A percentile compares a stretch with the other conserved stretches of the same genome.
Evolutionary conservation across 2,888 invertebrate genomes (phyloP).

Genomic region (Podotricha telesiphe): DNA sequence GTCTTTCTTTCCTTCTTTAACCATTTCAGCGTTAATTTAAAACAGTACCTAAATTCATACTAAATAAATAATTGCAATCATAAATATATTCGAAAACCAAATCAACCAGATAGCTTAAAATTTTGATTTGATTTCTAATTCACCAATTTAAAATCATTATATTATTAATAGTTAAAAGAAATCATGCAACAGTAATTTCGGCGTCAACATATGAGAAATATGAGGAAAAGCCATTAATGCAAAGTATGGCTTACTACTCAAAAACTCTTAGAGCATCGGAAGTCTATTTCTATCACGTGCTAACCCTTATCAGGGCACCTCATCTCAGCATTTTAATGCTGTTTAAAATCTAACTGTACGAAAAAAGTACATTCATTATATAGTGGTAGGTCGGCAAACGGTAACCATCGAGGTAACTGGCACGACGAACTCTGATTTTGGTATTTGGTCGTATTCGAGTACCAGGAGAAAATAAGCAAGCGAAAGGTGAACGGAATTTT

Average conservation of each 20-base stretch:
- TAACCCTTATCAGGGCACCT: slow-evolving; percentile 64
- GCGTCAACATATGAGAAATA: not conserved
- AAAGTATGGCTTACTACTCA: not conserved
- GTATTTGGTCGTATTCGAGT: slow-evolving; percentile 59
- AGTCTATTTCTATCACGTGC: slow-evolving; percentile 26
- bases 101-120: too few relatives aligned
- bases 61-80: too few relatives aligned
- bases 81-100: too few relatives aligned
- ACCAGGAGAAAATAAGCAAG: slow-evolving; percentile 75
- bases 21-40: not conserved
- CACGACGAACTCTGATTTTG: slow-evolving; percentile 64
- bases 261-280: slow-evolving; percentile 15
- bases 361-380: slow-evolving; percentile 72
- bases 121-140: too few relatives aligned
- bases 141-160: too few relatives aligned
- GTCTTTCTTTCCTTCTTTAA: not conserved
- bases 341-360: slow-evolving; percentile 76
- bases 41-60: not conserved
- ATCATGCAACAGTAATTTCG: not conserved
- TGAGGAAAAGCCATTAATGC: slow-evolving; percentile 3
- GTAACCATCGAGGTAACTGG: slow-evolving; percentile 70
- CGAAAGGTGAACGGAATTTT: slow-evolving; percentile 69
- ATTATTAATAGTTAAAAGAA: not conserved
- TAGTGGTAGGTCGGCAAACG: slow-evolving; percentile 82
- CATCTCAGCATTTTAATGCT: slow-evolving; percentile 75